These are phyloP conservation scores for Protomyctophum bolini DNA, from an alignment of 2,113 vertebrate genomes.

Conservation along the genomic window DNA sequence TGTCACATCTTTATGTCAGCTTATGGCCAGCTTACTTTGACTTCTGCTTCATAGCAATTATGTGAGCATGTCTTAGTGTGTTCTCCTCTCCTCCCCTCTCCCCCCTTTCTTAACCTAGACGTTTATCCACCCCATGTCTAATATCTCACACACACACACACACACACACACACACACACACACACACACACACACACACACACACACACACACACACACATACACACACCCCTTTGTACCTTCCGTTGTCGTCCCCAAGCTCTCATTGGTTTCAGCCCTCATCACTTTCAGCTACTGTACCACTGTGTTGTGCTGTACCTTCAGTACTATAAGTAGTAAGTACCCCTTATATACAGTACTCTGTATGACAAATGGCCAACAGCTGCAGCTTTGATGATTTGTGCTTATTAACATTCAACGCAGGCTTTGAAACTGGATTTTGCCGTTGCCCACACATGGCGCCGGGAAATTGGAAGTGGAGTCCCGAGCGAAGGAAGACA, in stretches of 20 bases:
- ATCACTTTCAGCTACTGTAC: no score
- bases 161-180: not conserved
- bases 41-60: constrained; percentile 26
- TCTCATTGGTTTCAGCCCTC: no score
- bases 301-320: no score
- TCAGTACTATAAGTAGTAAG: no score
- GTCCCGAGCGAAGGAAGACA: constrained; percentile 10
- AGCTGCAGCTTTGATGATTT: constrained; percentile 33
- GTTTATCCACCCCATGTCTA: constrained; percentile 9
- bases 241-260: not conserved
- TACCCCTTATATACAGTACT: no score
- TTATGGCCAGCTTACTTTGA: constrained; percentile 33
- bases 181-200: not conserved
- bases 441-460: constrained; percentile 21
- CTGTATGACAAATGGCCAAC: no score
- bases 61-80: constrained; percentile 1
- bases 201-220: not conserved
- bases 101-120: constrained; percentile 10
- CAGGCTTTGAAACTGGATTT: constrained; percentile 23
- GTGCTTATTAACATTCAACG: constrained; percentile 23
- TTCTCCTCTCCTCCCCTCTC: not conserved
- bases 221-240: not conserved
- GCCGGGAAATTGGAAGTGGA: not conserved
- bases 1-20: constrained; percentile 8
- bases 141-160: not conserved